These are phyloP conservation scores for Myocastor coypus DNA, from an alignment of 2,113 vertebrate species.

Conservation along the genomic window DNA sequence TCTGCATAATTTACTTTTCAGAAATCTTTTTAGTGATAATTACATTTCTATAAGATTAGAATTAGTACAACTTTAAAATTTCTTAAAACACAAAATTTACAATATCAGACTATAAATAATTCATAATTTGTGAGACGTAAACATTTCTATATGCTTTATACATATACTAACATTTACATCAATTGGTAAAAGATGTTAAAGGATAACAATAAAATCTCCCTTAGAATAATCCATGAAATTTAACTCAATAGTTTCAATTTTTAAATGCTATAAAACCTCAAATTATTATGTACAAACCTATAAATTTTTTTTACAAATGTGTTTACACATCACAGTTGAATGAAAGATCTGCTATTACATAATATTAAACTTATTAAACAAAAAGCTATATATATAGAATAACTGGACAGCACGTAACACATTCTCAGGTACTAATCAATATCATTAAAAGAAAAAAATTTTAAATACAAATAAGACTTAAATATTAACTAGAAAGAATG, in stretches of 20 bases:
- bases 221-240: conserved; percentile 18
- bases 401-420: background rate
- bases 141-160: background rate
- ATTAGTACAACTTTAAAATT: conserved; percentile 49
- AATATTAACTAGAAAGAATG: conserved; percentile 9
- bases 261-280: conserved; percentile 52
- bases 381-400: background rate
- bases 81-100: conserved; percentile 50
- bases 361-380: conserved; percentile 51
- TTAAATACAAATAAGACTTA: conserved; percentile 15
- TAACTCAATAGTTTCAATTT: conserved; percentile 45
- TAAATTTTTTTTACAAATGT: conserved; percentile 35
- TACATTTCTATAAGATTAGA: conserved; percentile 18
- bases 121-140: conserved; percentile 16
- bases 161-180: background rate
- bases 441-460: background rate
- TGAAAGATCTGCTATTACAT: conserved; percentile 34
- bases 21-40: conserved; percentile 58
- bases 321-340: conserved; percentile 30
- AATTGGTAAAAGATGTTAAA: background rate
- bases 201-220: conserved; percentile 45
- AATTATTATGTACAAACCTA: conserved; percentile 21
- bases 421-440: background rate
- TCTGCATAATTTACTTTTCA: conserved; percentile 65
- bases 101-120: conserved; percentile 14